These are phyloP conservation scores for Diplodus sargus DNA, from an alignment of 2,797 vertebrate species.

Conservation along the genomic window DNA sequence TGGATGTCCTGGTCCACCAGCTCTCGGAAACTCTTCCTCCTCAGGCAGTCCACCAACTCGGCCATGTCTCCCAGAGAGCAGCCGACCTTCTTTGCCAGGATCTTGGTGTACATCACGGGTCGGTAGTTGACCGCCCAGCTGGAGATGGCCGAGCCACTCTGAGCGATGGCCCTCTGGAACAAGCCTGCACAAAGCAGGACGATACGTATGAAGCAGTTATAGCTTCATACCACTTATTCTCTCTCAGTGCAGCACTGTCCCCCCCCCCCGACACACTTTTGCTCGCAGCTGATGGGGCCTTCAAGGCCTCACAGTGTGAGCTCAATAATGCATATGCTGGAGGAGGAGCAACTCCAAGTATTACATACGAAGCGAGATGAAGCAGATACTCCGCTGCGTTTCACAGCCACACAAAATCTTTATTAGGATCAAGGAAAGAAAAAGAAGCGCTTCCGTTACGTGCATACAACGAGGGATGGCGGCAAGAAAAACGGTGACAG, in stretches of 20 bases:
- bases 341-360: conserved; percentile 63
- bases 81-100: conserved; percentile 93
- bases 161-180: conserved; percentile 95
- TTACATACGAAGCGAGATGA: conserved; percentile 59
- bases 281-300: conserved; percentile 60
- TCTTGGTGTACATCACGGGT: conserved; percentile 91
- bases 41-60: conserved; percentile 91
- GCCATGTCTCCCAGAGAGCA: conserved; percentile 89
- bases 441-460: conserved; percentile 53
- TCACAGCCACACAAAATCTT: conserved; percentile 56
- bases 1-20: conserved; percentile 97
- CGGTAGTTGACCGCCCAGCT: conserved; percentile 97
- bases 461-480: conserved; percentile 36
- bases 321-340: conserved; percentile 77
- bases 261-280: conserved; percentile 65
- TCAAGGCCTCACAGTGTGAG: conserved; percentile 60
- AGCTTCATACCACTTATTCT: conserved; percentile 33
- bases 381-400: conserved; percentile 50
- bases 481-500: conserved; percentile 50
- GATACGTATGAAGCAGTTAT: conserved; percentile 1
- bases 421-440: conserved; percentile 50
- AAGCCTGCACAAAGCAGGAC: conserved; percentile 81
- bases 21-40: conserved; percentile 91
- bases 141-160: conserved; percentile 95
- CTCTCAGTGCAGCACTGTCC: conserved; percentile 30